A percentile compares a stretch with the other conserved stretches of the same genome.
These are phyloP conservation scores for Mionectes macconnelli DNA, from an alignment of 2,113 vertebrate genomes.

Conservation along the genomic window DNA sequence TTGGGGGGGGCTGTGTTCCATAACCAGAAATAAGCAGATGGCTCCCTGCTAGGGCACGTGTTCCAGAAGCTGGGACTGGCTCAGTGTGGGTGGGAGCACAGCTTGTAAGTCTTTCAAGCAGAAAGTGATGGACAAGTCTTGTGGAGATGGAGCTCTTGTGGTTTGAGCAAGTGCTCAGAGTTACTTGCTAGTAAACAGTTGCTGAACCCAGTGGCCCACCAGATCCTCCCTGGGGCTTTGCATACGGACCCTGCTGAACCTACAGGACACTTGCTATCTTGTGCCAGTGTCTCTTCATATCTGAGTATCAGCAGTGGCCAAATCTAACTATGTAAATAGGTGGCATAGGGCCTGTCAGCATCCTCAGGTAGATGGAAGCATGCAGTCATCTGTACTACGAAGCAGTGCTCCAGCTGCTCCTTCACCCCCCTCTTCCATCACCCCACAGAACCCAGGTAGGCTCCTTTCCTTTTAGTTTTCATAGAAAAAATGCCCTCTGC, in stretches of 20 bases:
- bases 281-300: neutral
- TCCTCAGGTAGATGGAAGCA: neutral
- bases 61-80: neutral
- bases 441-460: neutral
- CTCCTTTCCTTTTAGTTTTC: neutral
- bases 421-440: neutral
- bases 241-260: neutral
- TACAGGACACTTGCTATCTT: neutral
- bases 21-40: neutral
- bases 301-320: neutral
- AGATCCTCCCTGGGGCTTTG: neutral
- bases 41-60: neutral
- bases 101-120: neutral
- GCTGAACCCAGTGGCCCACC: neutral
- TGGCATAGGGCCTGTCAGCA: neutral
- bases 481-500: neutral
- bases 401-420: neutral
- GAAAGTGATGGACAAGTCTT: neutral
- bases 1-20: neutral
- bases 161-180: neutral
- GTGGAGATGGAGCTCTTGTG: accelerated
- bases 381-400: neutral
- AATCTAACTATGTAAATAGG: neutral
- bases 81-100: neutral
- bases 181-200: neutral